Base-by-base conservation (phyloP, 2,797 vertebrate genomes). In the Anguilla megastoma region DNA sequence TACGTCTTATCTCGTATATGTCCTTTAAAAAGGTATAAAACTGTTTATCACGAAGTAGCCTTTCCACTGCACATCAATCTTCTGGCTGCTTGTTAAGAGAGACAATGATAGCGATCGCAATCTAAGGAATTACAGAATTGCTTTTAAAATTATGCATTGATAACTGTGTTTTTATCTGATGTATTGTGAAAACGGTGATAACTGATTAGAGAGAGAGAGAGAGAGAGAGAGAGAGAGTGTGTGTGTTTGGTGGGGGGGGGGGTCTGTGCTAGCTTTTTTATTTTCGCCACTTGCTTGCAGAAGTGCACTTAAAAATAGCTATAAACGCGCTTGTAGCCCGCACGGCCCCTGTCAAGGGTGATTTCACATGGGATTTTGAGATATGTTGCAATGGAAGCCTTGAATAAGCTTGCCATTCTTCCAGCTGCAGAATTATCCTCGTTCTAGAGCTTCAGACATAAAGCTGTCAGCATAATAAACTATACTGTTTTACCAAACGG, bases 291-390 rank as follows among this genome's bases (percentile, higher is more conserved):
- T 71, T 88, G 76, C 63, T 56, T 41, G 48, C 30, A 16, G 66
- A 76, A 18, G 87, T 36, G 21, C 2, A 84, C 71, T 88, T 79
- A 18, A 83, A 71, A 18, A 88, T 30, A 84, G 58, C 84, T 87
- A 82, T 80, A 69, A 50, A 56, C 74, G 60, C 63, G 71, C 48
- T 85, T 88, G 66, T 85, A 88, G 66, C 69, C 87, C 27, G 27
- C 76, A 85, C 63, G 83, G 50, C 66, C 58, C 56, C 24, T 50
- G 84, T 10, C n/a, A 85, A 69, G 36, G 84, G 66, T 74, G 87
- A 85, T 85, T 85, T 27, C 24, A 85, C n/a, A 54, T 48, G 33
- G 54, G 69, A 85, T 79, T 79, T 79, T 60, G 84, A 79, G n/a
- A 88, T 84, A 79, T 76, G 41, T 76, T n/a, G 24, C 66, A 21